Conservation (phyloP, 2,113 vertebrate genomes). For the Rhombomys opimus region DNA sequence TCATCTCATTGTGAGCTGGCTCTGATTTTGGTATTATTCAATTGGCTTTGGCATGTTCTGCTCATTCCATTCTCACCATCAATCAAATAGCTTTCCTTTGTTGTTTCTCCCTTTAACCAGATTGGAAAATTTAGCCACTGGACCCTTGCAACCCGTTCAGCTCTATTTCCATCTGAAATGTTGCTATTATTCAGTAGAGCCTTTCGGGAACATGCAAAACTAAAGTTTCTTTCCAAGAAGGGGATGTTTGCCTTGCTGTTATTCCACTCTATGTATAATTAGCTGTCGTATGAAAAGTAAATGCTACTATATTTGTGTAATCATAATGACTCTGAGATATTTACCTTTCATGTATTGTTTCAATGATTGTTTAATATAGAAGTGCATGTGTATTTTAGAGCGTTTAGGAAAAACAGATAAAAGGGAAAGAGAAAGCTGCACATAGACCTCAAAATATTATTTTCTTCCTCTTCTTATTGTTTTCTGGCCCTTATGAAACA, state of each 20-base stretch:
- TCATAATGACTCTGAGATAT: not conserved
- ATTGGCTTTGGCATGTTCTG: not conserved
- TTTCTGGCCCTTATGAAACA: not conserved
- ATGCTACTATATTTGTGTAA: not conserved
- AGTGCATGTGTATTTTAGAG: not conserved
- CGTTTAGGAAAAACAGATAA: not conserved
- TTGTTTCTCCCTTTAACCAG: not conserved
- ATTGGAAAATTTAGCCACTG: not conserved
- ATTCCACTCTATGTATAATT: accelerated
- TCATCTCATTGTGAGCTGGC: conserved; percentile 52
- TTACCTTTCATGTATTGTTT: not conserved
- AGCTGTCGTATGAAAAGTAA: not conserved
- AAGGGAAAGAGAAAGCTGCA: not conserved
- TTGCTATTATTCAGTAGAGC: not conserved
- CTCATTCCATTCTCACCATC: conserved; percentile 9
- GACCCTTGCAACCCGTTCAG: not conserved
- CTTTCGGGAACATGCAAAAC: not conserved
- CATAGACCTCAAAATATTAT: not conserved
- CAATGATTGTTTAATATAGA: not conserved
- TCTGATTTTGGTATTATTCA: not conserved
- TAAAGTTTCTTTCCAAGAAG: not conserved
- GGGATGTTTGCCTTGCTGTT: not conserved
- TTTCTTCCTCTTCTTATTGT: not conserved
- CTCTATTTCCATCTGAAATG: not conserved
- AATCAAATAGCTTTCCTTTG: conserved; percentile 31